Conservation (phyloP, 2,888 invertebrate species). For the Cistogaster globosa region DNA sequence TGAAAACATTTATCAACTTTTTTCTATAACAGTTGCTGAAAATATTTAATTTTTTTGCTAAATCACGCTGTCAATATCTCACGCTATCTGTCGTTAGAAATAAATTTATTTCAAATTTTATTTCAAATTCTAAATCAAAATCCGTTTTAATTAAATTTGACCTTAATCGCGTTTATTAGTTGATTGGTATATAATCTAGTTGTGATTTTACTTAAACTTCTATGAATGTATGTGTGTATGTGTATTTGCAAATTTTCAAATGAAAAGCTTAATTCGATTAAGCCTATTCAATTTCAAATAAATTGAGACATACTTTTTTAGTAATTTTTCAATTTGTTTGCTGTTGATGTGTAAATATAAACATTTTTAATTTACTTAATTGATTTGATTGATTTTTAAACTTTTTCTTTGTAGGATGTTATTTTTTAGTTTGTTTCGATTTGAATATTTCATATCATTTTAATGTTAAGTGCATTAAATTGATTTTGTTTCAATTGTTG, state of each 20-base stretch:
- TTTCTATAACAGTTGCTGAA: background rate
- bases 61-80: background rate
- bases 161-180: slow-evolving; percentile 15
- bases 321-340: slow-evolving; percentile 2
- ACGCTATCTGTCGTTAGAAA: background rate
- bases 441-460: background rate
- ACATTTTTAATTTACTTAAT: slow-evolving; percentile 50
- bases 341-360: slow-evolving; percentile 27
- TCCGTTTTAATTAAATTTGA: slow-evolving; percentile 9
- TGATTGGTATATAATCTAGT: slow-evolving; percentile 5
- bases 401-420: background rate
- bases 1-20: too few relatives aligned
- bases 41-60: background rate
- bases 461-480: background rate
- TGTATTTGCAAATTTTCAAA: background rate
- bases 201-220: slow-evolving; percentile 4
- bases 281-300: slow-evolving; percentile 26
- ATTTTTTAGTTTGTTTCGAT: background rate
- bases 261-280: slow-evolving; percentile 6
- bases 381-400: slow-evolving; percentile 52
- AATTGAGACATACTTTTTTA: background rate
- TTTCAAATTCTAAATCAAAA: too few relatives aligned
- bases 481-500: background rate
- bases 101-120: background rate
- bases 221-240: background rate